Conservation (phyloP, 2,888 invertebrate species). For the Scaptomyza parva region DNA sequence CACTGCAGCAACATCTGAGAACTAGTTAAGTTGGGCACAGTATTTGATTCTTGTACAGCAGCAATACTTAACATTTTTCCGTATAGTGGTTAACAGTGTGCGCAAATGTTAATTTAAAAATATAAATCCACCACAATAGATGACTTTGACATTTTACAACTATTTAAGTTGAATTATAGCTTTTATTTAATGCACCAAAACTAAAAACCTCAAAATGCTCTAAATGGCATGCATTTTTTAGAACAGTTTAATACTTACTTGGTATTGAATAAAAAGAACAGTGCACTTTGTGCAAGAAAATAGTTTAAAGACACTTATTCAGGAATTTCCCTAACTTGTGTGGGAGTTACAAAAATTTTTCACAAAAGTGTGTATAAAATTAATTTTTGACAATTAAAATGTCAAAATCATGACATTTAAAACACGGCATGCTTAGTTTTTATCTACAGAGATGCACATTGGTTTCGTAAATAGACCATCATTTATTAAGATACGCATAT, state of each 20-base stretch:
- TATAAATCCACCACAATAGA: no score
- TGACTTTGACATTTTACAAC: no score
- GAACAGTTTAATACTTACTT: conserved; percentile 29
- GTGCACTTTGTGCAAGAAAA: conserved; percentile 50
- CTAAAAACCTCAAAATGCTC: no score
- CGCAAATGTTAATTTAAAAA: not conserved
- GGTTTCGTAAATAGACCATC: not conserved
- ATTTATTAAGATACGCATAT: not conserved
- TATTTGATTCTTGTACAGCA: conserved; percentile 6
- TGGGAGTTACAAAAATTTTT: conserved; percentile 53
- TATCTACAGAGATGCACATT: not conserved
- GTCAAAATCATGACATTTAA: conserved; percentile 2
- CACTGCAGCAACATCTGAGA: conserved; percentile 37
- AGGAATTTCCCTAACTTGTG: conserved; percentile 26
- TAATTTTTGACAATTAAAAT: conserved; percentile 24
- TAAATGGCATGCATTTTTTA: not conserved
- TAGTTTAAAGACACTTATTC: conserved; percentile 12
- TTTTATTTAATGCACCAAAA: no score
- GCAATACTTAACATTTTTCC: conserved; percentile 12
- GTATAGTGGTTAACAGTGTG: conserved; percentile 35
- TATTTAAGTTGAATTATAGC: no score
- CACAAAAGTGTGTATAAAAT: conserved; percentile 36
- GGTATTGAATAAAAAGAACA: conserved; percentile 3
- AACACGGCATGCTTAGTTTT: conserved; percentile 22
- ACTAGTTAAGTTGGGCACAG: conserved; percentile 44